These are phyloP conservation scores for Phycodurus eques DNA, from an alignment of 2,113 vertebrate genomes.

Conservation along the genomic window DNA sequence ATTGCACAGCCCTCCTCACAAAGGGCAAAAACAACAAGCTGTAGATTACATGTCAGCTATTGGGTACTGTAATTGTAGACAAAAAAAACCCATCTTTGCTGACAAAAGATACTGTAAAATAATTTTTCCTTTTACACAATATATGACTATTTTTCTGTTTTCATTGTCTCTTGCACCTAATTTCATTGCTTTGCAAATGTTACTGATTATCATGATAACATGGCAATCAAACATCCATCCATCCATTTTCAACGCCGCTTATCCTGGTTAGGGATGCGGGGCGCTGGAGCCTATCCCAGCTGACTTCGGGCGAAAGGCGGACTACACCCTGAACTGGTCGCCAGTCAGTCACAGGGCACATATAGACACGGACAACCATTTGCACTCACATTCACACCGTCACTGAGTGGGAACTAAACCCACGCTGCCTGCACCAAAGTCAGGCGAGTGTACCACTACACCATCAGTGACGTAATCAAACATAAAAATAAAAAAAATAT, in stretches of 20 bases:
- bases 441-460: no score
- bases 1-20: constrained; percentile 52
- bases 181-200: neutral
- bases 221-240: constrained; percentile 11
- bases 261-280: no score
- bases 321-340: no score
- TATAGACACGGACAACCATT: no score
- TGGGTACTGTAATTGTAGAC: constrained; percentile 34
- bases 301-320: no score
- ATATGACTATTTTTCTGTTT: constrained; percentile 3
- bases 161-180: constrained; percentile 1
- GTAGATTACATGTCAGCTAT: constrained; percentile 61
- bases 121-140: constrained; percentile 1
- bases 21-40: constrained; percentile 65
- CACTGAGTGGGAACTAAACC: no score
- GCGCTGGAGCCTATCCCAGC: neutral
- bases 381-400: no score
- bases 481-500: no score
- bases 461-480: no score
- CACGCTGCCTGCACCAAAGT: no score
- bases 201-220: neutral
- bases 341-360: no score
- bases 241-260: no score
- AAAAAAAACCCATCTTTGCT: constrained; percentile 2
- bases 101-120: constrained; percentile 1